phyloP scores from a whole-genome alignment of 2,113 vertebrate species.

The Callionymus lyra region DNA sequence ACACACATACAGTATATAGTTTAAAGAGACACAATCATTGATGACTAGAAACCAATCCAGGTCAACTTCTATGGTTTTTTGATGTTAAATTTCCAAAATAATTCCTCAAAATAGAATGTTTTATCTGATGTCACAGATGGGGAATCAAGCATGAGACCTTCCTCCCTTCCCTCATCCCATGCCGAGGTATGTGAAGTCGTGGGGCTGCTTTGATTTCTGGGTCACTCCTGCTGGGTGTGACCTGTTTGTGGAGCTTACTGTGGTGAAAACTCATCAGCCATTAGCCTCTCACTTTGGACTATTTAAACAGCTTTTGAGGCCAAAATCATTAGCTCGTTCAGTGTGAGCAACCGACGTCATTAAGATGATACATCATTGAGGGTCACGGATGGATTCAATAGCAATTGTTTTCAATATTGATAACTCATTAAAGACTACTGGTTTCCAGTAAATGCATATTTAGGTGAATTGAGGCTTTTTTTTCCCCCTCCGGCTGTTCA shows the following conservation, averaged over 20 bases:
- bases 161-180: slow-evolving; percentile 14
- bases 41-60: too few species aligned
- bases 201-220: too few species aligned
- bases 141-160: slow-evolving; percentile 37
- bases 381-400: slow-evolving; percentile 23
- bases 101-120: slow-evolving; percentile 29
- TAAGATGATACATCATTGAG: slow-evolving; percentile 1
- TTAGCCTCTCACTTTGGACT: too few species aligned
- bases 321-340: too few species aligned
- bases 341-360: not conserved
- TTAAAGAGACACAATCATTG: too few species aligned
- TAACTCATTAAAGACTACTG: slow-evolving; percentile 24
- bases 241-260: slow-evolving; percentile 32
- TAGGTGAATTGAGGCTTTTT: slow-evolving; percentile 24
- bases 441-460: slow-evolving; percentile 16
- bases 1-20: too few species aligned
- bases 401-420: slow-evolving; percentile 23
- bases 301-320: too few species aligned
- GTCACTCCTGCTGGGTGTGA: slow-evolving; percentile 7
- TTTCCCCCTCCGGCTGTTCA: slow-evolving; percentile 18
- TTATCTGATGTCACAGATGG: slow-evolving; percentile 60
- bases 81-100: slow-evolving; percentile 42
- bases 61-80: too few species aligned
- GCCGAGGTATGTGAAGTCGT: too few species aligned
- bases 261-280: not conserved